phyloP scores from a whole-genome alignment of 37 sponge, comb jelly and placozoan genomes.

The Cladorhizidae sp. region DNA sequence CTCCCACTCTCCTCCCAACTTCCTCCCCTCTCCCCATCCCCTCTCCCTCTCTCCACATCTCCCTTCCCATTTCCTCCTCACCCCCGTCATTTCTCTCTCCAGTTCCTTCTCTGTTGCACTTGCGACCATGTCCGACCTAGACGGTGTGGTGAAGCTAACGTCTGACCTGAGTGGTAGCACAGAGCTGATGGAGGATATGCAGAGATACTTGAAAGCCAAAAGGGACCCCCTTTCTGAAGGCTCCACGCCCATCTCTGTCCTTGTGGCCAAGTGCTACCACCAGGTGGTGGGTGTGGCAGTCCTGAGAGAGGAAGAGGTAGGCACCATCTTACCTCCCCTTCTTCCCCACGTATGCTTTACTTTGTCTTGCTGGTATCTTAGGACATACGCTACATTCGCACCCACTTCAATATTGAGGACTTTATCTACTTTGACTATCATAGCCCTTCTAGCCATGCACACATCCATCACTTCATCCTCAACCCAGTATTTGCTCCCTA shows the following conservation, averaged over 20 bases:
- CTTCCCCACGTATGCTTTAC: background rate
- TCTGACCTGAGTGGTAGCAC: conserved; percentile 23
- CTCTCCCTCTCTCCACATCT: background rate
- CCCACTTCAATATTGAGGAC: conserved; percentile 95
- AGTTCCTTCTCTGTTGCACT: conserved; percentile 52
- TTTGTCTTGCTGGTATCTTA: background rate
- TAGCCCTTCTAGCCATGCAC: conserved; percentile 80
- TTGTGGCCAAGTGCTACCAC: conserved; percentile 77
- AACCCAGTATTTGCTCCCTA: conserved; percentile 84
- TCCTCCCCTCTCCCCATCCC: background rate
- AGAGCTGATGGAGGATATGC: conserved; percentile 56
- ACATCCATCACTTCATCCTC: conserved; percentile 81
- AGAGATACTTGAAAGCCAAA: conserved; percentile 49
- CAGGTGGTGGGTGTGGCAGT: conserved; percentile 92
- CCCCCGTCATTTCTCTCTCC: conserved; percentile 13
- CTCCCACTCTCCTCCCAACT: background rate
- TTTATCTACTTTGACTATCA: conserved; percentile 93
- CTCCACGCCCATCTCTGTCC: conserved; percentile 73
- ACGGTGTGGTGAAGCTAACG: conserved; percentile 23
- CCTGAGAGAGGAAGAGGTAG: conserved; percentile 63
- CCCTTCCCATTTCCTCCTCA: background rate
- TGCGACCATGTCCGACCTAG: conserved; percentile 22
- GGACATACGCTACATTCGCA: conserved; percentile 82
- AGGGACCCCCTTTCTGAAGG: conserved; percentile 70
- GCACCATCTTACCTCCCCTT: background rate